A percentile compares a stretch with the other conserved stretches of the same genome.
Conservation (phyloP, 2,113 vertebrate genomes). For the Sigmodon hispidus region DNA sequence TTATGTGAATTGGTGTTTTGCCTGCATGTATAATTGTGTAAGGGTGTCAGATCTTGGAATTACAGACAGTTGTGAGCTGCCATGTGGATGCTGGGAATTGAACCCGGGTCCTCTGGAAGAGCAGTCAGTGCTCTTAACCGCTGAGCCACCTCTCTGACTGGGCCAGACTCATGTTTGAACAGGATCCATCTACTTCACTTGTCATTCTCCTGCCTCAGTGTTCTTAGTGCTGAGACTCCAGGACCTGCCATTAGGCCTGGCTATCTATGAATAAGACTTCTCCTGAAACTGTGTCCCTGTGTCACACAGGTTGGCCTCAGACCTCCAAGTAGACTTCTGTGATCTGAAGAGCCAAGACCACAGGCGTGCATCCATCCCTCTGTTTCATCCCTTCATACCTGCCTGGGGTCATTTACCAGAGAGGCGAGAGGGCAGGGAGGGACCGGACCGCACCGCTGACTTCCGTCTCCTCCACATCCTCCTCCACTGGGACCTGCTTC, state of each 20-base stretch:
- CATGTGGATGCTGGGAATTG: too few relatives aligned
- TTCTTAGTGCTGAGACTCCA: neutral
- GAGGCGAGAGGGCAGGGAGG: neutral
- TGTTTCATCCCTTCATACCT: neutral
- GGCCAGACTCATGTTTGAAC: neutral
- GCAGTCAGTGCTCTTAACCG: too few relatives aligned
- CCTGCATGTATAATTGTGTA: too few relatives aligned
- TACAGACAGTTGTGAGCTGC: too few relatives aligned
- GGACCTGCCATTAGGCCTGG: neutral
- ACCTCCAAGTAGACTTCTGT: neutral
- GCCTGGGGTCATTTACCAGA: neutral
- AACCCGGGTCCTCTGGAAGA: too few relatives aligned
- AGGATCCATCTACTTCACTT: neutral
- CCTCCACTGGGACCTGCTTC: neutral
- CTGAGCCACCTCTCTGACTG: neutral
- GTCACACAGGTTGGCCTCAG: neutral
- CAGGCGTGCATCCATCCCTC: neutral
- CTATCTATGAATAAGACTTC: neutral
- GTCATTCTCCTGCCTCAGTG: neutral
- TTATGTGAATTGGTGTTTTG: too few relatives aligned
- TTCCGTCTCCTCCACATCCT: neutral
- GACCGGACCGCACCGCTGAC: neutral
- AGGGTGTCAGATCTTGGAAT: too few relatives aligned
- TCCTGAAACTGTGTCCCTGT: neutral
- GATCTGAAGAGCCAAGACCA: neutral